These are phyloP conservation scores for Heliconius hortense DNA, from an alignment of 2,888 invertebrate genomes.

Conservation along the genomic window DNA sequence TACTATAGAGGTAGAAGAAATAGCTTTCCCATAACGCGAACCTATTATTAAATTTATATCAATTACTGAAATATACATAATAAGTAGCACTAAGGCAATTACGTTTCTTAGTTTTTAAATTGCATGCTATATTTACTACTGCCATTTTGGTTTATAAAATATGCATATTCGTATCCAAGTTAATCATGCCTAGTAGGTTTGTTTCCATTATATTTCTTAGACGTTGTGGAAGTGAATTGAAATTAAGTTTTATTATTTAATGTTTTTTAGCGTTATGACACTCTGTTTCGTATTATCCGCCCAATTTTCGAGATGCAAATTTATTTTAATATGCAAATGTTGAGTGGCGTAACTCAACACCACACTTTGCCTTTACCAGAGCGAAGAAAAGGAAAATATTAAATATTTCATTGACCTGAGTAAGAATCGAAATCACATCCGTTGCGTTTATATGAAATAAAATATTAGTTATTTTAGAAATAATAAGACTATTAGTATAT, in stretches of 20 bases:
- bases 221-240: background rate
- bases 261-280: background rate
- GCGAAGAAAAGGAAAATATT: no score
- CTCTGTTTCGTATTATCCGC: background rate
- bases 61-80: slow-evolving; percentile 27
- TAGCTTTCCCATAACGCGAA: slow-evolving; percentile 14
- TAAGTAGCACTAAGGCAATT: slow-evolving; percentile 22
- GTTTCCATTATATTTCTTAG: background rate
- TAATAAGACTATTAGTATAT: no score
- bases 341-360: background rate
- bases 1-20: background rate
- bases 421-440: no score
- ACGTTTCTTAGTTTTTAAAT: slow-evolving; percentile 27
- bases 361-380: background rate
- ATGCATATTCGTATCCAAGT: slow-evolving; percentile 18
- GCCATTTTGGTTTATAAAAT: slow-evolving; percentile 29
- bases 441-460: no score
- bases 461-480: no score
- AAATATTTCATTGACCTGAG: no score
- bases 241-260: background rate
- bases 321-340: background rate
- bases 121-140: slow-evolving; percentile 24
- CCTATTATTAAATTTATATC: slow-evolving; percentile 28
- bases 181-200: slow-evolving; percentile 12
- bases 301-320: background rate